Evolutionary conservation across 2,797 vertebrate species (phyloP).

Genomic region (Moxostoma hubbsi): DNA sequence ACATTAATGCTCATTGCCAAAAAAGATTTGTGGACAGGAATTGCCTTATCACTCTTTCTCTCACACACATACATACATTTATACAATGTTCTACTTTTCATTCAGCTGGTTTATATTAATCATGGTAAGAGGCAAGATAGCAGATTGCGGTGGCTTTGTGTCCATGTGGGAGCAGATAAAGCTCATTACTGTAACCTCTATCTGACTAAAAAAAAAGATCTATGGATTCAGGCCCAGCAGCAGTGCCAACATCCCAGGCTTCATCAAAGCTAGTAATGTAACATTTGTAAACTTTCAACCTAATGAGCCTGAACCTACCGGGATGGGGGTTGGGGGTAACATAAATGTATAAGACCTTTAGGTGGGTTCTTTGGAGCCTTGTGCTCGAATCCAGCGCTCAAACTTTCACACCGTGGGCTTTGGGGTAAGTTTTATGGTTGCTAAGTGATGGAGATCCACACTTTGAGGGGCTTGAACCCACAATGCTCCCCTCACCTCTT

Average conservation of each 20-base stretch:
- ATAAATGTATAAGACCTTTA: not conserved
- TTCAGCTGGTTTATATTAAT: constrained; percentile 60
- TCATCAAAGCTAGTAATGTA: constrained; percentile 40
- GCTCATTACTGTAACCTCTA: constrained; percentile 55
- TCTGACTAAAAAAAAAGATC: constrained; percentile 54
- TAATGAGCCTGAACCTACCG: constrained; percentile 35
- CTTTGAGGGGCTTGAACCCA: constrained; percentile 47
- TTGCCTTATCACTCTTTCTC: constrained; percentile 34
- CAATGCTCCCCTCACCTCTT: constrained; percentile 44
- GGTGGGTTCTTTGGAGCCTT: constrained; percentile 1
- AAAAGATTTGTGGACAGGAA: constrained; percentile 36
- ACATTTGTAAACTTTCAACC: constrained; percentile 22
- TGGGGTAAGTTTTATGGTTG: constrained; percentile 52
- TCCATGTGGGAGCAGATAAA: constrained; percentile 59
- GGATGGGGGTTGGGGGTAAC: constrained; percentile 24
- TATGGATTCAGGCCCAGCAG: constrained; percentile 50
- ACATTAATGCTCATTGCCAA: constrained; percentile 31
- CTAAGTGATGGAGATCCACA: constrained; percentile 47
- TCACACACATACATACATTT: constrained; percentile 30
- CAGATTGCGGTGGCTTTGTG: constrained; percentile 58
- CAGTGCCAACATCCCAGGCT: constrained; percentile 42
- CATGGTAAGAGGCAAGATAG: constrained; percentile 49
- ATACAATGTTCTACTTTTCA: constrained; percentile 35
- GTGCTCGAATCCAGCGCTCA: not conserved
- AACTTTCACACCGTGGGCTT: constrained; percentile 22